Base-by-base conservation (phyloP, 2,113 vertebrate species). In the Zonotrichia leucophrys region DNA sequence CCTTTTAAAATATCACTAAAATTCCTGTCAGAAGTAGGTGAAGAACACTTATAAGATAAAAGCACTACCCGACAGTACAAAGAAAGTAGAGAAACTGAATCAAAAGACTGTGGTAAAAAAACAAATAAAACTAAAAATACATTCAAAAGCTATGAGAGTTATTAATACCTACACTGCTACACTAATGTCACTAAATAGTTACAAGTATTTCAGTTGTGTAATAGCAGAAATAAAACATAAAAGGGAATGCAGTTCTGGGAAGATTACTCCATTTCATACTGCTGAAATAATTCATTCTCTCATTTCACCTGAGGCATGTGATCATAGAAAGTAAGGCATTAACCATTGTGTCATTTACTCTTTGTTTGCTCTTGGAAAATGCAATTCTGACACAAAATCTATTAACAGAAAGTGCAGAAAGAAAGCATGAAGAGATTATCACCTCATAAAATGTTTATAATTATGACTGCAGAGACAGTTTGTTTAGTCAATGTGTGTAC, bases 401-500 rank as follows among this genome's bases (percentile, higher is more conserved):
- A 81, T 66, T 74, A 83, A 72, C 14, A 46, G 39, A 68, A 81
- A 68, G 30, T 4, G 56, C 27, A 93, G 69, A 75, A 89, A 84
- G 52, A 12, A 92, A 75, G 44, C 5, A 69, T 72, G 28, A 44
- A 80, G 77, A 83, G 2, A 92, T 87, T 81, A 92, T 52, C n/a
- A 68, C 49, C 52, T 92, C 91, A 91, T 95, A 82, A 96, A 94
- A 91, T 41, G 39, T 94, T 92, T 60, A 90, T 47, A 89, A 67
- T 41, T 82, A 55, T 31, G 68, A 81, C 31, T 87, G 47, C 69
- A 94, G n/a, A 84, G 66, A 62, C 41, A 41, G 41, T 41, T 41
- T 91, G 47, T 55, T 90, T 72, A 89, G 56, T 52, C 80, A 78
- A 1, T 10, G 28, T 42, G 35, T 12, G 10, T 30, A 60, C 28